Conservation (phyloP, 1,140 invertebrate species). For the Heliconius eleuchia region DNA sequence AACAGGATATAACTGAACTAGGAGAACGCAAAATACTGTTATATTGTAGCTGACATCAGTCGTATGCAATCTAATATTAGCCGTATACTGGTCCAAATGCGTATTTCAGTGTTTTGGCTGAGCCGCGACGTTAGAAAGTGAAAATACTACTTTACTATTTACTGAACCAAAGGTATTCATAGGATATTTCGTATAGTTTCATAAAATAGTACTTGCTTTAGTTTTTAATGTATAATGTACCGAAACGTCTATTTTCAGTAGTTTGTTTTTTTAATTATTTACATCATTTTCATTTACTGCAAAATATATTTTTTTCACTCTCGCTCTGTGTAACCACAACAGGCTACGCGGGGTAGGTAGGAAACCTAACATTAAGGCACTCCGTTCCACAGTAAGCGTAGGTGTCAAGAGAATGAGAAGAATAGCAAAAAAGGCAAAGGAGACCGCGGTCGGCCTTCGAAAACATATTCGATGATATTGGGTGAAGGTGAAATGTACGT, state of each 20-base stretch:
- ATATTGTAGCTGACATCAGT: conserved; percentile 51
- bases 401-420: no score
- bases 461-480: no score
- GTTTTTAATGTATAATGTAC: not conserved
- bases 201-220: not conserved
- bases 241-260: not conserved
- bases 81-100: conserved; percentile 50
- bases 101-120: conserved; percentile 54
- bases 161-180: not conserved
- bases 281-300: no score
- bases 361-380: no score
- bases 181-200: not conserved
- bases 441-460: no score
- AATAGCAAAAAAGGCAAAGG: no score
- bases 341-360: no score
- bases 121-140: conserved; percentile 36
- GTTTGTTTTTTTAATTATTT: no score
- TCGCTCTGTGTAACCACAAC: no score
- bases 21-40: conserved; percentile 26
- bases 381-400: no score
- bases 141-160: conserved; percentile 25
- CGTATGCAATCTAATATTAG: conserved; percentile 59
- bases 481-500: no score
- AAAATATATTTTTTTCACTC: no score
- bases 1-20: not conserved